Evolutionary conservation across 1,140 invertebrate species (phyloP), one percentile per base, ranked within the genome.

Genomic region (Drosophila funebris): DNA sequence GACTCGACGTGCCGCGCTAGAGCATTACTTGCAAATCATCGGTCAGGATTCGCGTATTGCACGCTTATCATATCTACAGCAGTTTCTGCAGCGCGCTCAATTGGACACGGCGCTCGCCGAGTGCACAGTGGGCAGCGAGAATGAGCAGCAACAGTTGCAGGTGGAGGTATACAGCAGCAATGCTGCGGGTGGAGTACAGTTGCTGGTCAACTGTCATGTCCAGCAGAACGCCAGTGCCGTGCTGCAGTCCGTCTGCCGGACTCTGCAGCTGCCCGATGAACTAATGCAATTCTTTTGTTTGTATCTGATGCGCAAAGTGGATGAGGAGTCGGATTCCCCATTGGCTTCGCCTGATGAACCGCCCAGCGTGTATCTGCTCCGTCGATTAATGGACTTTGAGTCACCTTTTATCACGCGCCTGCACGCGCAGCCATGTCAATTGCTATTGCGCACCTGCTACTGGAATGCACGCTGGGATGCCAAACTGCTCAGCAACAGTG

Each of bases 21-120:
- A 99, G 93, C 97, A 98, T 93, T 99, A 98, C 92, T 95, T 99
- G 78, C 98, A 99, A 93, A 93, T 95, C 95, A 96, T 98, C 90
- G 97, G 97, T 29, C 97, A 98, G 94, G 97, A 97, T 93, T 92
- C 94, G 39, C 92, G 94, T 5, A 94, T 99, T 50, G 94, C 95
- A 48, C 95, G 95, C 80, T 96, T 96, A 14, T 95, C 97, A 78
- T 92, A 97, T 24, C 94, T 99, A 46, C 96, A 96, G 91, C 95
- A 96, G 84, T 99, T 98, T 92, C 93, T 99, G 54, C 93, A 98
- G 20, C 96, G 95, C 71, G 97, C 97, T 64, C 98, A 99, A 92
- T 95, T 97, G 94, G 98, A 97, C 92, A 96, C 95, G 5, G 94
- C 95, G 83, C 93, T 94, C 50, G 94, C 96, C 84, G 95, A 96